Base-by-base conservation (phyloP, 2,797 vertebrate species). In the Sebastes itinus region DNA sequence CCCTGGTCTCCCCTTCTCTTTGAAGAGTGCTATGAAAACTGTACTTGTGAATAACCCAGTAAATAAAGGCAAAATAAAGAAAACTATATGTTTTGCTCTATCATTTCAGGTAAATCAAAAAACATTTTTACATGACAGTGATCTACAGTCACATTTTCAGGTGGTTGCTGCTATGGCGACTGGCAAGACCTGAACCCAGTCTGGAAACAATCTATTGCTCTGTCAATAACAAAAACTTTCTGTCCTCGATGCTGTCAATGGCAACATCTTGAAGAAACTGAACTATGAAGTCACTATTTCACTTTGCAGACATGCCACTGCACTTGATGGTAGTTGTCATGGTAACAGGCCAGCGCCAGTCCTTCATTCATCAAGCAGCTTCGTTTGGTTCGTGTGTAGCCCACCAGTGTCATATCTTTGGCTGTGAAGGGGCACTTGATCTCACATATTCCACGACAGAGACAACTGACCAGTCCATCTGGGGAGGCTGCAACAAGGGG, bases 241-340 rank as follows among this genome's bases (percentile, higher is more conserved):
- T 55, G 54, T 54, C 59, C 56, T 65, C 60, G 8, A 74, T 72
- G 20, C 30, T 76, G 63, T 73, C 54, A 74, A 49, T 72, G 55
- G 14, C 23, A 77, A 59, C 54, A 62, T 82, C 70, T 61, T 56
- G 7, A 75, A 71, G 71, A 80, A 32, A 58, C 49, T 32, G n/a
- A 84, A 73, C 63, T 75, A 68, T 42, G 11, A 88, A 86, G 63
- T 80, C 73, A 86, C 64, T 33, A 33, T 82, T 87, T 83, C 77
- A 73, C 55, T 82, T 72, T 68, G 71, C 38, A 85, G 63, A 82
- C 67, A 35, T 77, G 60, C 77, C 59, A 77, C 52, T 61, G 42
- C 66, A 18, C 82, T 84, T 82, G 62, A 88, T 72, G 52, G 66
- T 52, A 30, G 87, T 92, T 33, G 77, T 85, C 84, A 88, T 89